Base-by-base conservation (phyloP, 2,113 vertebrate species). In the Ciconia boyciana region DNA sequence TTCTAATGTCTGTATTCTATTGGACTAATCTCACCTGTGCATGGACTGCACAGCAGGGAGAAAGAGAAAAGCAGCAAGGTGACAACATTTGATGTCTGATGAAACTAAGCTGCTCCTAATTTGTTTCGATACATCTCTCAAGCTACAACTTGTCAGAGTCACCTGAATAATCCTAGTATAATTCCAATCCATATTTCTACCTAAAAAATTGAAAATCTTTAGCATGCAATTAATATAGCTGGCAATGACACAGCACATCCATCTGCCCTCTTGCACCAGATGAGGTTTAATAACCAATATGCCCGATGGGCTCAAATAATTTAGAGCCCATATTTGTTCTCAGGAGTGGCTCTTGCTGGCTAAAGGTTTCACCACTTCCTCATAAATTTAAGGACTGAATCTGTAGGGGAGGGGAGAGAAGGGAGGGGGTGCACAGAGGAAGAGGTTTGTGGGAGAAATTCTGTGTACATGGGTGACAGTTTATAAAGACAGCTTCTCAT, bases 241-340 rank as follows among this genome's bases (percentile, higher is more conserved):
- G 92, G 91, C 87, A 93, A 15, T 72, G 96, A 87, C 91, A 76
- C 87, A 94, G 86, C 82, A 86, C 91, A 96, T 93, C 87, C 87
- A 89, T 96, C 89, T 96, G 78, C 82, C 87, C 87, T 88, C 87
- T 69, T 21, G 41, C 83, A 61, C 83, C 81, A 71, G 71, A 83
- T 21, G 3, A 76, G 25, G 57, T 75, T 94, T 91, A 97, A 96
- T 95, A 97, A 95, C 82, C 85, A 83, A 85, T 20, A 75, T 24
- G 22, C 89, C 90, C 32, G 1, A 60, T 10, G 26, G 93, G 91
- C 75, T 97, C 70, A 49, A 91, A 93, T 95, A 97, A 97, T 97
- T 97, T 93, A 97, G 71, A 94, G 75, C 68, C 71, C 70, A 32
- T 82, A 95, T 96, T 97, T 96, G 62, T 94, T 93, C 92, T 92